These are phyloP conservation scores for Poecilia velifera DNA, from an alignment of 2,797 vertebrate genomes.

Conservation along the genomic window DNA sequence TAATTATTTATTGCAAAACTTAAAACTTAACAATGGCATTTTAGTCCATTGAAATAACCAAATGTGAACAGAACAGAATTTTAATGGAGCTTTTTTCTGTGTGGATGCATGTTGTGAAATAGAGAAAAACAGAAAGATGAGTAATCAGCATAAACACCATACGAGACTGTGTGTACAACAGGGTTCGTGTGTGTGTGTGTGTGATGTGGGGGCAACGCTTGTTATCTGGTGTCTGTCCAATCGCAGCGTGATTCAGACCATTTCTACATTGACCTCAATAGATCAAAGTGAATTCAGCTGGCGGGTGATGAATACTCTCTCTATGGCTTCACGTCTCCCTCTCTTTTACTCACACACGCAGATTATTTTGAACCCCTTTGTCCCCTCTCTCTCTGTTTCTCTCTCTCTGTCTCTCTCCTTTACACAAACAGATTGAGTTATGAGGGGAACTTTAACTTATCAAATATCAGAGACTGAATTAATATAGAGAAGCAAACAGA, in stretches of 20 bases:
- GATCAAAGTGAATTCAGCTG: constrained; percentile 78
- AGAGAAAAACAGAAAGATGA: constrained; percentile 1
- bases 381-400: constrained; percentile 8
- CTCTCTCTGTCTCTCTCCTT: constrained; percentile 10
- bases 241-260: constrained; percentile 63
- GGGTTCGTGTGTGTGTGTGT: constrained; percentile 9
- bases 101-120: constrained; percentile 6
- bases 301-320: constrained; percentile 52
- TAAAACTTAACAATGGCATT: constrained; percentile 15
- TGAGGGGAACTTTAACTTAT: constrained; percentile 35
- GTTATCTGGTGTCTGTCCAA: constrained; percentile 64
- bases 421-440: constrained; percentile 30
- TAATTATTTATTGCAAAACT: background rate
- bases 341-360: background rate
- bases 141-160: background rate
- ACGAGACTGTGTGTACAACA: background rate
- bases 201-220: constrained; percentile 11
- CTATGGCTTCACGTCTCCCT: background rate
- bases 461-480: constrained; percentile 32
- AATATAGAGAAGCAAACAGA: constrained; percentile 27
- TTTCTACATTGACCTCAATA: constrained; percentile 79
- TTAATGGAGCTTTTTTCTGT: background rate
- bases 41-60: background rate
- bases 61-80: background rate
- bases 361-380: constrained; percentile 34